These are phyloP conservation scores for Drosophila novamexicana DNA, from an alignment of 1,140 invertebrate species.

Conservation along the genomic window DNA sequence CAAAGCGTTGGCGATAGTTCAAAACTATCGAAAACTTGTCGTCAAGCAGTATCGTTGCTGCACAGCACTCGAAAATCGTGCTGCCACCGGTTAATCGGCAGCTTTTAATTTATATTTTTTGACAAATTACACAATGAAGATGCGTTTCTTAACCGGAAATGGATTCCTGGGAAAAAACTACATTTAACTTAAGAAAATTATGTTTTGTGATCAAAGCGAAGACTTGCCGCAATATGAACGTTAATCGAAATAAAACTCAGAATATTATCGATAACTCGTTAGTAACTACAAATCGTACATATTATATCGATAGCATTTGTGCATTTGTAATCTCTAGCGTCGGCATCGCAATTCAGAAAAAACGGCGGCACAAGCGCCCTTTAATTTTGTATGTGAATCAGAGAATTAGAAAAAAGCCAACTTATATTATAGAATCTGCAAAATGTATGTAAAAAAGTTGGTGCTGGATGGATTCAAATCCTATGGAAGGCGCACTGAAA, in stretches of 20 bases:
- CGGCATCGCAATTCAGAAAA: slow-evolving; percentile 33
- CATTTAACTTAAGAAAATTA: no score
- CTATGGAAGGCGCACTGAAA: slow-evolving; percentile 96
- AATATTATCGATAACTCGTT: background rate
- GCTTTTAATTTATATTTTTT: no score
- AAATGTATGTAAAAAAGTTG: slow-evolving; percentile 98
- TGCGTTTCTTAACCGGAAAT: no score
- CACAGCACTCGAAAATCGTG: no score
- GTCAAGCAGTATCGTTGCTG: no score
- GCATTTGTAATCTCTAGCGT: slow-evolving; percentile 37
- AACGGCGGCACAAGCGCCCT: slow-evolving; percentile 49
- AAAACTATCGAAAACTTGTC: no score
- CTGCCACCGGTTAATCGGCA: no score
- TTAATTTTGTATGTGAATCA: slow-evolving; percentile 1
- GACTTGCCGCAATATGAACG: background rate
- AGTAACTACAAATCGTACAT: background rate
- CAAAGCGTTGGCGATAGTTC: no score
- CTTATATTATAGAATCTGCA: background rate
- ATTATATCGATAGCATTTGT: slow-evolving; percentile 3
- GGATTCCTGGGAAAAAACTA: no score
- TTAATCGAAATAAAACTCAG: background rate
- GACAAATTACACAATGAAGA: no score
- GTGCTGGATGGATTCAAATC: slow-evolving; percentile 99
- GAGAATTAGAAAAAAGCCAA: background rate
- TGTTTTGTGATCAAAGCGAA: no score